Evolutionary conservation across 2,113 vertebrate genomes (phyloP).

Genomic region (Mungos mungo): DNA sequence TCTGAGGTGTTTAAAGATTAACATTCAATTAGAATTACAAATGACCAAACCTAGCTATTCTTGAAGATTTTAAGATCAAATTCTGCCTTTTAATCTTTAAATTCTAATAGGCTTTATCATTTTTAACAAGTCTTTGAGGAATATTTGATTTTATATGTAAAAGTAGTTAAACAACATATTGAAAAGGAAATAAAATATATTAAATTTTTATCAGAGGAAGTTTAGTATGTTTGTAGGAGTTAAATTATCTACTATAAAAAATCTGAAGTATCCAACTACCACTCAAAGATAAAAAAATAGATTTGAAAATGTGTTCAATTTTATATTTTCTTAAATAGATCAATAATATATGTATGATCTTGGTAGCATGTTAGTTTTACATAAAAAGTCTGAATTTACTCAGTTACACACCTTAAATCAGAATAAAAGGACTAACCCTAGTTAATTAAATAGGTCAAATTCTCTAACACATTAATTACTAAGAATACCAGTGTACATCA

Average conservation of each 20-base stretch:
- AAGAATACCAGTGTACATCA: not conserved
- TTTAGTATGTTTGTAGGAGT: not conserved
- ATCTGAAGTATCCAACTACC: not conserved
- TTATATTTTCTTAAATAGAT: slow-evolving; percentile 1
- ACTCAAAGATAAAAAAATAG: not conserved
- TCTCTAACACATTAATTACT: not conserved
- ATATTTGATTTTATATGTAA: not conserved
- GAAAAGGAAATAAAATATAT: not conserved
- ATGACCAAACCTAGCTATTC: not conserved
- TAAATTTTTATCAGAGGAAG: not conserved
- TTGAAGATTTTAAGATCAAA: not conserved
- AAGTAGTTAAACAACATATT: not conserved
- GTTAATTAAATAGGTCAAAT: not conserved
- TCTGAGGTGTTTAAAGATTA: not conserved
- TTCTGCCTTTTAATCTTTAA: not conserved
- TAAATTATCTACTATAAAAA: not conserved
- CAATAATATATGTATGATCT: not conserved
- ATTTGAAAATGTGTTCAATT: not conserved
- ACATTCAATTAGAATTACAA: slow-evolving; percentile 15
- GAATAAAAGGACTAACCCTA: not conserved
- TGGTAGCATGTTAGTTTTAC: not conserved
- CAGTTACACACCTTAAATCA: not conserved
- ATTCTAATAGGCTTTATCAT: not conserved
- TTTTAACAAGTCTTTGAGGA: not conserved
- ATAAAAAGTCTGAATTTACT: not conserved